phyloP scores from a whole-genome alignment of 2,113 vertebrate species.

The Gadus chalcogrammus region DNA sequence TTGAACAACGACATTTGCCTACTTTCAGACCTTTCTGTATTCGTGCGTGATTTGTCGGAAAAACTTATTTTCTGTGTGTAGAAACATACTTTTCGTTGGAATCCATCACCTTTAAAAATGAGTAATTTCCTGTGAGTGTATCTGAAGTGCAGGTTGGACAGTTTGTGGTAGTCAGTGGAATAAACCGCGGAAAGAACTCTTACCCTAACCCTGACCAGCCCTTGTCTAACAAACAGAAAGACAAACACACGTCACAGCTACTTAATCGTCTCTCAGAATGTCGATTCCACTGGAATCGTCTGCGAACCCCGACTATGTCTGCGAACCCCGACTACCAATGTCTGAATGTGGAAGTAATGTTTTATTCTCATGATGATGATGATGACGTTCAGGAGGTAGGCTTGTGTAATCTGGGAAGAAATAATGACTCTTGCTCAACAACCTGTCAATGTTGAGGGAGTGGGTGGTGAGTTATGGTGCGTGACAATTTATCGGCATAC shows the following conservation, averaged over 20 bases:
- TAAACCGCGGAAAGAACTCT: not conserved
- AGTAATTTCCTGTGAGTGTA: conserved; percentile 30
- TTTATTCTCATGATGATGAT: no score
- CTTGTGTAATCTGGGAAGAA: conserved; percentile 38
- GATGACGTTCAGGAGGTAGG: no score
- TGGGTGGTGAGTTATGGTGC: conserved; percentile 34
- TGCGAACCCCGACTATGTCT: no score
- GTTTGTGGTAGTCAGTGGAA: not conserved
- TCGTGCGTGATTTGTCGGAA: conserved; percentile 7
- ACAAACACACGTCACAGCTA: no score
- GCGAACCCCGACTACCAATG: no score
- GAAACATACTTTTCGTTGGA: conserved; percentile 53
- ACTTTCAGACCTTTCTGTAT: not conserved
- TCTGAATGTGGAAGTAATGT: not conserved
- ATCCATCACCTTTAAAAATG: conserved; percentile 27
- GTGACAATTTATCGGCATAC: conserved; percentile 2
- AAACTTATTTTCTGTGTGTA: conserved; percentile 30
- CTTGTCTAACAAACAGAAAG: no score
- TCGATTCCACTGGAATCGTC: no score
- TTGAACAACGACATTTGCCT: no score
- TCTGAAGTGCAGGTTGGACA: conserved; percentile 20
- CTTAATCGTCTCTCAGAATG: no score
- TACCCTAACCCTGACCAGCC: no score
- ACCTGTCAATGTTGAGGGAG: conserved; percentile 33
- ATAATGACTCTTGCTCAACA: not conserved